These are phyloP conservation scores for Drosophila kanekoi DNA, from an alignment of 2,888 invertebrate species.

Conservation along the genomic window DNA sequence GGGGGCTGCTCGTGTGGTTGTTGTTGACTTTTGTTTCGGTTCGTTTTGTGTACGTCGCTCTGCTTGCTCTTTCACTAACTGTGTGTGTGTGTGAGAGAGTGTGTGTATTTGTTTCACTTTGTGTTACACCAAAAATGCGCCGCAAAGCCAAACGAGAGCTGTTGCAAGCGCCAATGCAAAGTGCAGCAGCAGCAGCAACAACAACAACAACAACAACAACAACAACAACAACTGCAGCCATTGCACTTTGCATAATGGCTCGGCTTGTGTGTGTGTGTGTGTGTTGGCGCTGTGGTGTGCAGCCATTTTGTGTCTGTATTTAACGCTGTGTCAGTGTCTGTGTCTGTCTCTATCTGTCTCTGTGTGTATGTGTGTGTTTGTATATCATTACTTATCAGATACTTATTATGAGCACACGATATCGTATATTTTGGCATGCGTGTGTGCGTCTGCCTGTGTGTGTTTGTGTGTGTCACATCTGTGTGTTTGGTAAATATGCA, in stretches of 20 bases:
- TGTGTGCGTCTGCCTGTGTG: constrained; percentile 13
- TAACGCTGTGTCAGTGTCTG: constrained; percentile 45
- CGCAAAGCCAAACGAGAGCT: constrained; percentile 78
- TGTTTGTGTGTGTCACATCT: constrained; percentile 47
- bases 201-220: constrained; percentile 4
- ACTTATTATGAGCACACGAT: constrained; percentile 82
- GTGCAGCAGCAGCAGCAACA: constrained; percentile 56
- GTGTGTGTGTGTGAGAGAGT: constrained; percentile 24
- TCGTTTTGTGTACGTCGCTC: constrained; percentile 52
- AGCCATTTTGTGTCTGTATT: constrained; percentile 76
- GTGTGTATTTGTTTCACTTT: constrained; percentile 69
- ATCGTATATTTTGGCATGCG: constrained; percentile 77
- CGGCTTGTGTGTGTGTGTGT: constrained; percentile 30
- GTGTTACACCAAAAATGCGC: constrained; percentile 81
- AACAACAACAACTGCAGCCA: constrained; percentile 70
- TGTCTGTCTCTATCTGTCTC: constrained; percentile 20
- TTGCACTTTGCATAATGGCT: constrained; percentile 78
- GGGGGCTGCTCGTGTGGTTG: constrained; percentile 30
- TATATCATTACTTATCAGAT: constrained; percentile 83
- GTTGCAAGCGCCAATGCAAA: constrained; percentile 61
- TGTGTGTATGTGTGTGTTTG: constrained; percentile 66
- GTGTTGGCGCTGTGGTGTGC: constrained; percentile 69
- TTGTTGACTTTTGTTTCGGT: constrained; percentile 60
- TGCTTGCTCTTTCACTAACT: constrained; percentile 15
- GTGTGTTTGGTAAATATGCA: constrained; percentile 81